These are phyloP conservation scores for Mionectes olivaceus DNA, from an alignment of 2,797 vertebrate genomes.

Conservation along the genomic window DNA sequence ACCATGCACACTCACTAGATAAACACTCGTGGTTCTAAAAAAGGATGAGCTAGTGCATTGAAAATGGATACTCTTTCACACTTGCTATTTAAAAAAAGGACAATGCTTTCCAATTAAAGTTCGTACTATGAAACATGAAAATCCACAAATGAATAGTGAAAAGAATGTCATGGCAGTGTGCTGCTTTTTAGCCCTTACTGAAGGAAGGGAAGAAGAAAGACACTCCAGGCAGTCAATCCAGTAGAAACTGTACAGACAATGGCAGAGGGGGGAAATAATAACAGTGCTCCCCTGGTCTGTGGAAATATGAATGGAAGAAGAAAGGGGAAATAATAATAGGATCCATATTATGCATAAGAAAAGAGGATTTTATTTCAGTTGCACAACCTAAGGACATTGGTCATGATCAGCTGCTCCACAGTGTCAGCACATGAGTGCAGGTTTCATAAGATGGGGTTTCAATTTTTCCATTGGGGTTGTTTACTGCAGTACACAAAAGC, in stretches of 20 bases:
- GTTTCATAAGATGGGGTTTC: neutral
- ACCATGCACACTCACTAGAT: neutral
- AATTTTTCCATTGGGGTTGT: neutral
- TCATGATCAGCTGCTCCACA: neutral
- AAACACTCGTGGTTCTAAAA: neutral
- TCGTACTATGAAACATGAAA: neutral
- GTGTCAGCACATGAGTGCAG: neutral
- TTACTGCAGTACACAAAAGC: neutral
- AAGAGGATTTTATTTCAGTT: conserved; percentile 45
- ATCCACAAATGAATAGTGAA: neutral
- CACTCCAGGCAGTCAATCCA: neutral
- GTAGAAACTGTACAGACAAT: conserved; percentile 1
- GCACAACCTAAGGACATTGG: neutral
- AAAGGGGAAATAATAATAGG: conserved; percentile 48
- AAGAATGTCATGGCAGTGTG: neutral
- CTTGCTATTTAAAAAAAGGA: neutral
- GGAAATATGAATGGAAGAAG: conserved; percentile 38
- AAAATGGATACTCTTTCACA: neutral
- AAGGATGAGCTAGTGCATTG: neutral
- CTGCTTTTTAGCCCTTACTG: neutral
- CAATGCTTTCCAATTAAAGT: neutral
- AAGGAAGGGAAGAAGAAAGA: neutral
- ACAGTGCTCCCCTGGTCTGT: neutral
- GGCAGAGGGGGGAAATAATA: conserved; percentile 25
- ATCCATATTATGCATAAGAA: conserved; percentile 27